phyloP scores from a whole-genome alignment of 1,140 invertebrate species.

The Sitobion miscanthi region DNA sequence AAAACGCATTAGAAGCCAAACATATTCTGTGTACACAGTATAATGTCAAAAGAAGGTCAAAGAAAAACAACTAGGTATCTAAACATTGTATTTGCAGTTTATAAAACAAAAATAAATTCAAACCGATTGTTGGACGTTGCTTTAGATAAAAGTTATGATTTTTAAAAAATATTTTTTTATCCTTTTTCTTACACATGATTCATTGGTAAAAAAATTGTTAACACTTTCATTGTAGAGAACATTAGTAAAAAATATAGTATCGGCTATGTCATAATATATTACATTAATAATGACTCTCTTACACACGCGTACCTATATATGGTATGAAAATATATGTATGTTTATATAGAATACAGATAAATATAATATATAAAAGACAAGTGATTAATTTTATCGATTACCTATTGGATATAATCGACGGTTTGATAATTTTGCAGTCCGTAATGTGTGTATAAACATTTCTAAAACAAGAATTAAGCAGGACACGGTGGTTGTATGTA shows the following conservation, averaged over 20 bases:
- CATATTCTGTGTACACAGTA: neutral
- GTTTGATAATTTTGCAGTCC: neutral
- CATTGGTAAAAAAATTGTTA: neutral
- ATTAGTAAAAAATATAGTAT: neutral
- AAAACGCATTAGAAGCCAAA: neutral
- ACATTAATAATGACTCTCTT: neutral
- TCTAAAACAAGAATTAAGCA: too few species aligned
- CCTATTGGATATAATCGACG: neutral
- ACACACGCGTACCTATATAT: neutral
- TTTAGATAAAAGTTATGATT: neutral
- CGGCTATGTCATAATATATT: neutral
- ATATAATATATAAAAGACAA: neutral
- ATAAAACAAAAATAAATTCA: neutral
- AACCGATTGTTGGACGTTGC: neutral
- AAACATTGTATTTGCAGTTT: neutral
- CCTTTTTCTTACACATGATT: neutral
- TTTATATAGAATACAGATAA: neutral
- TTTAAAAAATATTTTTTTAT: neutral
- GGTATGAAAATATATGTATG: neutral
- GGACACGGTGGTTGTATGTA: too few species aligned
- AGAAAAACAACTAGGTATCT: neutral
- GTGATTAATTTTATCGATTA: neutral
- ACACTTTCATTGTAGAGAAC: neutral
- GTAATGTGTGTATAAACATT: neutral
- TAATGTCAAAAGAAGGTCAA: conserved; percentile 7